A percentile compares a stretch with the other conserved stretches of the same genome.
Evolutionary conservation across 1,140 invertebrate genomes (phyloP).

Genomic region (Sinonovacula constricta): DNA sequence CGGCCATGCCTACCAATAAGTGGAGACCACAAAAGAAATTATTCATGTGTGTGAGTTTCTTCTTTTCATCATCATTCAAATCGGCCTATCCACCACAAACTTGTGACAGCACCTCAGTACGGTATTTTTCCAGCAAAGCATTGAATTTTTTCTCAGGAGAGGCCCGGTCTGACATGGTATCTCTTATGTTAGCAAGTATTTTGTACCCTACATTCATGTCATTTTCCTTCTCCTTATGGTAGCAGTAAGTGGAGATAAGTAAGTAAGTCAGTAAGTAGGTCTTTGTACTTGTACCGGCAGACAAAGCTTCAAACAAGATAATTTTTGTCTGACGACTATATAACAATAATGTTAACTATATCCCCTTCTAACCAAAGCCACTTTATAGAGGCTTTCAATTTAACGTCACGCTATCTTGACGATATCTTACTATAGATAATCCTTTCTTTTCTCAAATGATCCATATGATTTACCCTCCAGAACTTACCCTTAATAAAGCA

Average conservation of each 20-base stretch:
- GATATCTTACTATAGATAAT: too few relatives aligned
- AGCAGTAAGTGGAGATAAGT: slow-evolving; percentile 17
- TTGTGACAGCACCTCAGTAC: slow-evolving; percentile 17
- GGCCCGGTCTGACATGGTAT: slow-evolving; percentile 28
- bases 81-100: slow-evolving; percentile 18
- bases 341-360: too few relatives aligned
- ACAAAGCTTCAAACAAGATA: too few relatives aligned
- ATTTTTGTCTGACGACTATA: too few relatives aligned
- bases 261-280: slow-evolving; percentile 25
- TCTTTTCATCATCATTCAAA: slow-evolving; percentile 4
- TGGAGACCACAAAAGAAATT: slow-evolving; percentile 37
- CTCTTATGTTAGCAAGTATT: slow-evolving; percentile 27
- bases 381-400: too few relatives aligned
- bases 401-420: too few relatives aligned
- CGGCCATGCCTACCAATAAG: slow-evolving; percentile 42
- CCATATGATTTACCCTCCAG: too few relatives aligned
- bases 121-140: slow-evolving; percentile 20
- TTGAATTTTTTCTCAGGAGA: slow-evolving; percentile 39
- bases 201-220: slow-evolving; percentile 20
- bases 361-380: too few relatives aligned
- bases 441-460: too few relatives aligned
- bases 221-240: background rate
- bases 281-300: too few relatives aligned
- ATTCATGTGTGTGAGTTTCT: too few relatives aligned
- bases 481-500: too few relatives aligned